Base-by-base conservation (phyloP, 2,888 invertebrate species). In the Patella depressa region DNA sequence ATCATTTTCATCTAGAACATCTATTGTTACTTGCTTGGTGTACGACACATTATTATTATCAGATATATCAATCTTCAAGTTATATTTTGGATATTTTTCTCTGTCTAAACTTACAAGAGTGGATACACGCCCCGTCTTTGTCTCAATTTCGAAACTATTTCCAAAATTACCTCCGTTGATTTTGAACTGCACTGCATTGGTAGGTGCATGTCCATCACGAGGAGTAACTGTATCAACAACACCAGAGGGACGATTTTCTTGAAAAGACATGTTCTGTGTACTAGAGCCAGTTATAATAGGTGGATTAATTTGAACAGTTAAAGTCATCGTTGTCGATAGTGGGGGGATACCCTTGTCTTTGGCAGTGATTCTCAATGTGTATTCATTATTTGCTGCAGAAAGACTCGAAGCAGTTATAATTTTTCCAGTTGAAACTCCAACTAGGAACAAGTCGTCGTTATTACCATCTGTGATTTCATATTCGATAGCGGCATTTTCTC, bases 1-100 rank as follows among this genome's bases (percentile, higher is more conserved):
- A 70, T 88, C 98, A 92, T 98, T 98, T 71, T 96, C 95, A 91
- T 98, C 98, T 88, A 96, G 95, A 76, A 98, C 94, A 87, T 95
- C 95, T 83, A 98, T 95, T 84, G 95, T 95, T n/a, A 98, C 95
- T 24, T 19, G 24, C 24, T 65, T 65, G 14, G 65, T 65, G 65
- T 65, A 65, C 12, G 19, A 15, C 11, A 19, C 3, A 12, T 14
- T 80, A 4, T 80, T 77, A 24, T 80, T 74, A 53, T 83, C 82
- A 4, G 73, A 59, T 2, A 81, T 85, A 5, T 76, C 69, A 12
- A 88, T 73, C 4, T 78, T 79, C 11, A 88, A 73, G 15, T 75
- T 45, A 76, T 86, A 85, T 11, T 73, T 29, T n/a, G 81, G 79
- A 29, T 77, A 77, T 75, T 93, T 93, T 93, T 98, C 98, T 0